Percentiles rank a stretch among this genome's conserved stretches.
Conservation (phyloP, 30 jellyfish, hydroid and myxozoan species). For the Cassiopea xamachana region DNA sequence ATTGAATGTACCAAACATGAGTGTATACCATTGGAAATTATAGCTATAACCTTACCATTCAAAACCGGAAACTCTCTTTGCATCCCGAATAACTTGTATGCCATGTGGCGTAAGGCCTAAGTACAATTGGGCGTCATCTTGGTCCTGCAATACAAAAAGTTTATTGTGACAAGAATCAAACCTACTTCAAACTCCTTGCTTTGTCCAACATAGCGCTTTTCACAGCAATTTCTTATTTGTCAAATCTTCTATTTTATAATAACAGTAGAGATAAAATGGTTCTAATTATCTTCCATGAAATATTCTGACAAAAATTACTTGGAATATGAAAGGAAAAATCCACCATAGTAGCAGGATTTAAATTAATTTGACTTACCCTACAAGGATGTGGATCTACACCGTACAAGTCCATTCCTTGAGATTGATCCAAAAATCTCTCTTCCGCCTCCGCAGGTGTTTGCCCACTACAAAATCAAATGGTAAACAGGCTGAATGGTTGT, state of each 20-base stretch:
- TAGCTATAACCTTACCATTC: slow-evolving; percentile 74
- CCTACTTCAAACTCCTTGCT: not conserved
- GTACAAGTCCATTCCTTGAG: slow-evolving; percentile 86
- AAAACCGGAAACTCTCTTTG: slow-evolving; percentile 96
- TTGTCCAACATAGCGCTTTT: too few relatives aligned
- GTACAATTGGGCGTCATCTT: slow-evolving; percentile 93
- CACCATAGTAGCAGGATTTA: not conserved
- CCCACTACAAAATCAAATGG: slow-evolving; percentile 47
- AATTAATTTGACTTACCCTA: slow-evolving; percentile 55
- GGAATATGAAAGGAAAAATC: too few relatives aligned
- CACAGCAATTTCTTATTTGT: too few relatives aligned
- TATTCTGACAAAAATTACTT: too few relatives aligned
- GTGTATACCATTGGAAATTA: not conserved
- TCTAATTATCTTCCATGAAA: too few relatives aligned
- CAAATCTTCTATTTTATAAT: too few relatives aligned
- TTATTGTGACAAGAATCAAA: not conserved
- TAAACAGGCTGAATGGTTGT: not conserved
- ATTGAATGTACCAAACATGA: not conserved
- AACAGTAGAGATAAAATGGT: too few relatives aligned
- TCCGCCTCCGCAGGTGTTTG: slow-evolving; percentile 86
- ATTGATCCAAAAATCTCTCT: slow-evolving; percentile 70
- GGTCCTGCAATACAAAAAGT: slow-evolving; percentile 69
- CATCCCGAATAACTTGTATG: slow-evolving; percentile 96
- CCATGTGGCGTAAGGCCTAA: slow-evolving; percentile 98
- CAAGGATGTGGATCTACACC: slow-evolving; percentile 99